Percentiles rank a stretch among this genome's conserved stretches.
phyloP scores from a whole-genome alignment of 1,140 invertebrate species.

The Pteromalus puparum region DNA sequence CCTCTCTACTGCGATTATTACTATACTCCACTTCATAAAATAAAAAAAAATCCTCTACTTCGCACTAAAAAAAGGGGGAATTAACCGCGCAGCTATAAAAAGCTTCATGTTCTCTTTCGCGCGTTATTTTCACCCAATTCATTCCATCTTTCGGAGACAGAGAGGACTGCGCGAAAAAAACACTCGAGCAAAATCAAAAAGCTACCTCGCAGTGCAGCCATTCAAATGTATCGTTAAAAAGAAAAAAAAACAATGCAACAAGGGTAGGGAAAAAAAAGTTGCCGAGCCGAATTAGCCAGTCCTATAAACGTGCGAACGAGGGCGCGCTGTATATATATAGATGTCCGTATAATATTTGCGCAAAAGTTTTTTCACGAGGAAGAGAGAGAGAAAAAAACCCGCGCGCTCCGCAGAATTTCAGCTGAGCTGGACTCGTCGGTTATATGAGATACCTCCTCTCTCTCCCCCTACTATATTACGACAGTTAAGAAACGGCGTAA shows the following conservation, averaged over 20 bases:
- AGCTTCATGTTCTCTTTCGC: not conserved
- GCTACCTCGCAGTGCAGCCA: not conserved
- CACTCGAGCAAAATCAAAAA: not conserved
- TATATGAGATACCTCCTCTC: not conserved
- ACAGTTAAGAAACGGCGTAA: not conserved
- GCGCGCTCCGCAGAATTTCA: not conserved
- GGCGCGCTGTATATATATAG: not conserved
- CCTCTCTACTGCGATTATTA: no score
- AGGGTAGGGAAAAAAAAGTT: not conserved
- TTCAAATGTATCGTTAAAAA: not conserved
- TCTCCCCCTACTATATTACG: slow-evolving; percentile 1
- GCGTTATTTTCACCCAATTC: not conserved
- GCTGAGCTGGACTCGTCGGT: not conserved
- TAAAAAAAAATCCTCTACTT: no score
- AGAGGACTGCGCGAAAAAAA: not conserved
- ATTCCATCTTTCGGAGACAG: not conserved
- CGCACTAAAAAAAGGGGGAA: not conserved
- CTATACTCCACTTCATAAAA: no score
- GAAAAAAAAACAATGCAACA: not conserved
- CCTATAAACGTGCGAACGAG: not conserved
- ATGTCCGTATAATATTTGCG: no score
- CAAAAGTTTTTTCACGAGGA: not conserved
- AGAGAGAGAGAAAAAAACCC: not conserved
- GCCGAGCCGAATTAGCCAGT: not conserved
- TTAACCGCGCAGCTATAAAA: not conserved